Evolutionary conservation across 35 echinoderm and acorn worm genomes (phyloP), one percentile per base, ranked within the genome.

Genomic region (Ophiothrix spiculata): DNA sequence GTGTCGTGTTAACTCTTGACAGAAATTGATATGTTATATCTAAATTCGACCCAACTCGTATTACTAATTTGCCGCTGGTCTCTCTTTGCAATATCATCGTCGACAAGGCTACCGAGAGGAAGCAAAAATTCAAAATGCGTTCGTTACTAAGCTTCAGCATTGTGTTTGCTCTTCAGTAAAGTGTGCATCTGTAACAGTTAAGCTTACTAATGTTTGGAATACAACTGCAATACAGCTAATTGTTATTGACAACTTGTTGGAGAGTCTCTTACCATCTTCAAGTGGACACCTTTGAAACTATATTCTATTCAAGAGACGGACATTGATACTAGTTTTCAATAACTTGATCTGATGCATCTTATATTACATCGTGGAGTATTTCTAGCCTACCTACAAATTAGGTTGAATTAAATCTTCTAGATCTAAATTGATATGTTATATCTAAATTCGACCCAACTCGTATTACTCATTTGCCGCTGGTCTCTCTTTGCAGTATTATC

Each of bases 1-100:
- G 60, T 69, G 29, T 69, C 60, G 60, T 69, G 60, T 69, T 69
- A 69, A 69, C 6, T 69, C 60, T 6, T 69, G 60, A 69, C 60
- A 69, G 60, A 69, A 69, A 69, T 69, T 69, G 60, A 69, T 69
- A 69, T 69, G 60, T 69, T 69, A 69, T 69, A 69, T 25, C 60
- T 28, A 69, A 69, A 69, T 69, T 69, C 29, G 16, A 69, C 60
- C 60, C 29, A 25, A 15, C 60, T 69, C 60, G 29, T 25, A 69
- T 69, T 69, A 69, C 60, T 69, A 69, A 69, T 69, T 69, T 69
- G 60, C 60, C 60, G 60, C 3, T 28, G 60, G 60, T 25, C 60
- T 15, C 25, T 69, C 60, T 12, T 2, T 69, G n/a, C 16, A 28
- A 15, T 69, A 69, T 6, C 60, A 69, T n/a, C 60, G 29, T 69